phyloP scores from a whole-genome alignment of 2,797 vertebrate species.

The Champsocephalus esox region DNA sequence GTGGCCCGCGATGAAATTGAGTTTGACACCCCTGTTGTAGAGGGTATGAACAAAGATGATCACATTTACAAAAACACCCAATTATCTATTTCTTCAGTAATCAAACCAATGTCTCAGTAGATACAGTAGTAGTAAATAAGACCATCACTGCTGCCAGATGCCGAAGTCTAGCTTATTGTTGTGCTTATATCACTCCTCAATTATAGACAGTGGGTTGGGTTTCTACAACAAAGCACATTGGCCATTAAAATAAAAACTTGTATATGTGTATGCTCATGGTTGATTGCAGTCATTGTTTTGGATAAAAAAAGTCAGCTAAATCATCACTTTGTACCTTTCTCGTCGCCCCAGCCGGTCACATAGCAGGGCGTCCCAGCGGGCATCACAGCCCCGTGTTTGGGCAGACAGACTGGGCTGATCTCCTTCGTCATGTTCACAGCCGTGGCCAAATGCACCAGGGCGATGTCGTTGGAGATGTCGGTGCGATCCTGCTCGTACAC shows the following conservation, averaged over 20 bases:
- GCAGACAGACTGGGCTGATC: constrained; percentile 83
- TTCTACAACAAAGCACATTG: too few relatives aligned
- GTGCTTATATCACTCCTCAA: too few relatives aligned
- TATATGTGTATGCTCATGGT: too few relatives aligned
- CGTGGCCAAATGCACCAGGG: constrained; percentile 78
- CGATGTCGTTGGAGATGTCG: constrained; percentile 80
- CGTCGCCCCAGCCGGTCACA: constrained; percentile 82
- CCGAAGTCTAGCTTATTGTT: neutral
- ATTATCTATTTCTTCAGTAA: neutral
- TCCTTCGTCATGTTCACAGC: constrained; percentile 74
- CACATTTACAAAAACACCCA: neutral
- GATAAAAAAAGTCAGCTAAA: too few relatives aligned
- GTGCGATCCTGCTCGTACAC: constrained; percentile 69
- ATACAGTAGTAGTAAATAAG: too few relatives aligned
- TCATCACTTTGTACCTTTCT: constrained; percentile 76
- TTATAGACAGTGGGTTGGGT: too few relatives aligned
- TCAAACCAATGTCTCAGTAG: neutral
- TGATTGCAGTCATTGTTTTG: too few relatives aligned
- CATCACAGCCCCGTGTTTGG: constrained; percentile 60
- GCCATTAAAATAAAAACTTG: neutral
- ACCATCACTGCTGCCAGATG: neutral
- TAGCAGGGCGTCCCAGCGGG: constrained; percentile 76
- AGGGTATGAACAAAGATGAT: neutral
- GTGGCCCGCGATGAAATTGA: too few relatives aligned
- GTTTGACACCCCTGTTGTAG: too few relatives aligned